These are phyloP conservation scores for Drosophila prostipennis DNA, from an alignment of 2,888 invertebrate species.

Conservation along the genomic window DNA sequence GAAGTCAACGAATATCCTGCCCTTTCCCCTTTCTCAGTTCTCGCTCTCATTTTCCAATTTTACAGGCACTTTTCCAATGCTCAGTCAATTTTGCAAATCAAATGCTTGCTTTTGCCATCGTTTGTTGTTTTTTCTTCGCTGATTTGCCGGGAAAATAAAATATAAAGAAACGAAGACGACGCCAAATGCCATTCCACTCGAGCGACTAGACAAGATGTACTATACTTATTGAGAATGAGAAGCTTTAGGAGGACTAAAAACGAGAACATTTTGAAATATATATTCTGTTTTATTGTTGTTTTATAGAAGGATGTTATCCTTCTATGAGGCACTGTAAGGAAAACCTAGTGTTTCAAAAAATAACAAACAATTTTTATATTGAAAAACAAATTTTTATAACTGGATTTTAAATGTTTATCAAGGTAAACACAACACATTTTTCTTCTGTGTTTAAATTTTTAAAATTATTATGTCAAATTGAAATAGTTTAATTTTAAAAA, in stretches of 20 bases:
- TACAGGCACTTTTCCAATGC: conserved; percentile 74
- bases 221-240: background rate
- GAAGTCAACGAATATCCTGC: conserved; percentile 17
- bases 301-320: conserved; percentile 51
- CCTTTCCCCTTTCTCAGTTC: conserved; percentile 1
- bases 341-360: background rate
- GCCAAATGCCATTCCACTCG: conserved; percentile 46
- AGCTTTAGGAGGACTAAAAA: background rate
- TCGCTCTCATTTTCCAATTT: conserved; percentile 54
- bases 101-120: conserved; percentile 42
- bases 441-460: too few relatives aligned
- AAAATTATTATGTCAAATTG: too few relatives aligned
- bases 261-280: conserved; percentile 31
- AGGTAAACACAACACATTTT: too few relatives aligned
- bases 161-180: conserved; percentile 10
- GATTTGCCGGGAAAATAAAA: conserved; percentile 54
- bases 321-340: background rate
- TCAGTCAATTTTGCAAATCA: conserved; percentile 78
- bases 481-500: too few relatives aligned
- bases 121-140: conserved; percentile 45
- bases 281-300: conserved; percentile 56
- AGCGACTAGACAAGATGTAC: conserved; percentile 33
- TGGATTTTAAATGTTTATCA: too few relatives aligned
- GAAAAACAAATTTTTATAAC: background rate
- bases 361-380: background rate